Evolutionary conservation across 2,888 invertebrate species (phyloP).

Genomic region (Eumerus sabulonum): DNA sequence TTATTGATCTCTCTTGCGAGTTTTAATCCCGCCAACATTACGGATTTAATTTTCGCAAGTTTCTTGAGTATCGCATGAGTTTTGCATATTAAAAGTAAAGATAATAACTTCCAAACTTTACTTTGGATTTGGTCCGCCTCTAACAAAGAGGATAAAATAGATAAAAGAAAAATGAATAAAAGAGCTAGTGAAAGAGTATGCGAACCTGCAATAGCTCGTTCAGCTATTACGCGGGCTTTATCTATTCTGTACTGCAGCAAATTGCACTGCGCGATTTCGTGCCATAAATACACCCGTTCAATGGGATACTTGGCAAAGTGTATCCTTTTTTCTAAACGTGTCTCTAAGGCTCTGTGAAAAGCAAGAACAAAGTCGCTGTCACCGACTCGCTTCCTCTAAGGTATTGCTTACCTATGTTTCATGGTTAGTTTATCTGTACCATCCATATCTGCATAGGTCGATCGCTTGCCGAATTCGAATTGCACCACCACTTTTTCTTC

Average conservation of each 20-base stretch:
- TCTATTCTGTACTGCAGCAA: constrained; percentile 70
- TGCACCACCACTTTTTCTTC: background rate
- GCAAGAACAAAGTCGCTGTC: no score
- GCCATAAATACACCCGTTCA: constrained; percentile 73
- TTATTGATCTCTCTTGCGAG: no score
- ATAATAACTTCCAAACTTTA: no score
- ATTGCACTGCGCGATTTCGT: constrained; percentile 72
- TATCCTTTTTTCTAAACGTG: constrained; percentile 71
- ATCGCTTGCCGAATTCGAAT: constrained; percentile 17
- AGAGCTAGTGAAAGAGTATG: no score
- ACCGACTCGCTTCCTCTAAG: no score
- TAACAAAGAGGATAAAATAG: no score
- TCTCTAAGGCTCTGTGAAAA: constrained; percentile 69
- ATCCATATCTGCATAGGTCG: background rate
- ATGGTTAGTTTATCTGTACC: background rate
- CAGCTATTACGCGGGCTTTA: constrained; percentile 13
- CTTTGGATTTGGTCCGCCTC: no score
- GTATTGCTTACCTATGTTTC: constrained; percentile 7
- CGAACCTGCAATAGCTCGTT: constrained; percentile 17
- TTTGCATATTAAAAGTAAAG: no score
- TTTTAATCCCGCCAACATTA: no score
- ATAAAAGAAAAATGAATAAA: no score
- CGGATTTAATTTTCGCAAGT: no score
- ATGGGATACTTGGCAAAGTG: constrained; percentile 72
- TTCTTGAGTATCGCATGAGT: no score